phyloP scores from a whole-genome alignment of 1,140 invertebrate genomes.

The Neodiprion virginianus region DNA sequence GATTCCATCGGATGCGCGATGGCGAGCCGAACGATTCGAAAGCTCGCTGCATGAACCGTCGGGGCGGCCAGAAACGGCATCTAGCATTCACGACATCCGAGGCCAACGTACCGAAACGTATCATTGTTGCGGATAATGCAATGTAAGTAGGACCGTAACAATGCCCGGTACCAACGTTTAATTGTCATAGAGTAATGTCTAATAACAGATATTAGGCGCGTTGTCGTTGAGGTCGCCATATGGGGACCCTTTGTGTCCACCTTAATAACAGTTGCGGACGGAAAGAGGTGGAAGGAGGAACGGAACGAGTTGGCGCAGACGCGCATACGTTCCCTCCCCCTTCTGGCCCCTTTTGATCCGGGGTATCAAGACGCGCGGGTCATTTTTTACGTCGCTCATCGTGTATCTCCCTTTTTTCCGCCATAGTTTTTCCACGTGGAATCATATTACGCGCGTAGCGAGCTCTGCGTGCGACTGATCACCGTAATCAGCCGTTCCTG shows the following conservation, averaged over 20 bases:
- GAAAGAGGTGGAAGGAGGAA: constrained; percentile 39
- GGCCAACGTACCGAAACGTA: constrained; percentile 60
- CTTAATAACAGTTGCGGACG: constrained; percentile 55
- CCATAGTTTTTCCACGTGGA: constrained; percentile 39
- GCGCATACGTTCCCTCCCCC: constrained; percentile 53
- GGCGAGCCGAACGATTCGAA: no score
- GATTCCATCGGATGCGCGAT: no score
- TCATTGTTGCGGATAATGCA: constrained; percentile 58
- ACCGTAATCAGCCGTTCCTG: constrained; percentile 55
- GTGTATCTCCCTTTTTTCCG: constrained; percentile 24
- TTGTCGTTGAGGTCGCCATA: constrained; percentile 49
- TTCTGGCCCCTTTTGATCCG: constrained; percentile 41
- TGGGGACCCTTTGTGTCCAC: constrained; percentile 55
- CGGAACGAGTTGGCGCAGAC: constrained; percentile 45
- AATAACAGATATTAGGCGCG: constrained; percentile 61
- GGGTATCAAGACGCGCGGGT: constrained; percentile 23
- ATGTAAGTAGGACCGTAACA: constrained; percentile 57
- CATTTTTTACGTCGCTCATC: constrained; percentile 24
- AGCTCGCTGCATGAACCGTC: constrained; percentile 32
- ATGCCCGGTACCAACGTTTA: constrained; percentile 60
- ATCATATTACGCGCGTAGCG: constrained; percentile 42
- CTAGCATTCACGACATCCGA: constrained; percentile 50
- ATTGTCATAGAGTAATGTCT: constrained; percentile 64
- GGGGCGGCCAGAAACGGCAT: not conserved
- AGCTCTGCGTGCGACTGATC: constrained; percentile 52